Conservation (phyloP, 2,888 invertebrate species). For the Lacanobia oleracea region DNA sequence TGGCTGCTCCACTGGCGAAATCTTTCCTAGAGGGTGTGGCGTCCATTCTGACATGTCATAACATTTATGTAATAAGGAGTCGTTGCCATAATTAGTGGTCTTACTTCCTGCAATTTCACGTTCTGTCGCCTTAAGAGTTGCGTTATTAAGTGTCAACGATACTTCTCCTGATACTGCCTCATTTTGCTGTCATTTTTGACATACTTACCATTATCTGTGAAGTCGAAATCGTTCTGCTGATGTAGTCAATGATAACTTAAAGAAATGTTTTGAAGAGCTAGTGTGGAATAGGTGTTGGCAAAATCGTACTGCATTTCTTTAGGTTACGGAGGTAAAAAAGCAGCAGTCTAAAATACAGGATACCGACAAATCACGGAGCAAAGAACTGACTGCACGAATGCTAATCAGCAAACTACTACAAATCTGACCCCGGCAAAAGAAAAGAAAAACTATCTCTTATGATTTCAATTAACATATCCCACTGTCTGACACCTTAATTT, state of each 20-base stretch:
- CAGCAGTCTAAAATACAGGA: slow-evolving; percentile 8
- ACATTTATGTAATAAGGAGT: slow-evolving; percentile 56
- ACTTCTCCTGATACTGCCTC: slow-evolving; percentile 13
- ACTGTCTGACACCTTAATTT: slow-evolving; percentile 48
- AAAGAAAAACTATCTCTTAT: slow-evolving; percentile 24
- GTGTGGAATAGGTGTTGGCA: slow-evolving; percentile 1
- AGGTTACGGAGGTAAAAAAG: slow-evolving; percentile 3
- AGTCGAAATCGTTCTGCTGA: neutral
- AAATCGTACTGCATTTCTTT: slow-evolving; percentile 23
- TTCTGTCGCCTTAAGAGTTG: slow-evolving; percentile 33
- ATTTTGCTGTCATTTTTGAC: neutral
- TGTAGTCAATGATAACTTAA: neutral
- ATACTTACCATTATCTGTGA: slow-evolving; percentile 1
- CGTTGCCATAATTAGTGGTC: slow-evolving; percentile 34
- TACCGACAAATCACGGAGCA: slow-evolving; percentile 38
- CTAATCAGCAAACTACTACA: slow-evolving; percentile 26
- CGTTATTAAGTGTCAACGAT: slow-evolving; percentile 35
- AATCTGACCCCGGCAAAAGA: slow-evolving; percentile 5
- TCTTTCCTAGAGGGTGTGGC: slow-evolving; percentile 33
- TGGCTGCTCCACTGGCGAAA: slow-evolving; percentile 48
- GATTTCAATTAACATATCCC: slow-evolving; percentile 54
- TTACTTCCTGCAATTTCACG: slow-evolving; percentile 56
- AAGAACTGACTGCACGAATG: slow-evolving; percentile 41
- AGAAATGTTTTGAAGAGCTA: neutral
- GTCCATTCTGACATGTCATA: slow-evolving; percentile 33